These are phyloP conservation scores for Seira sanloemensis DNA, from an alignment of 2,888 invertebrate species.

Conservation along the genomic window DNA sequence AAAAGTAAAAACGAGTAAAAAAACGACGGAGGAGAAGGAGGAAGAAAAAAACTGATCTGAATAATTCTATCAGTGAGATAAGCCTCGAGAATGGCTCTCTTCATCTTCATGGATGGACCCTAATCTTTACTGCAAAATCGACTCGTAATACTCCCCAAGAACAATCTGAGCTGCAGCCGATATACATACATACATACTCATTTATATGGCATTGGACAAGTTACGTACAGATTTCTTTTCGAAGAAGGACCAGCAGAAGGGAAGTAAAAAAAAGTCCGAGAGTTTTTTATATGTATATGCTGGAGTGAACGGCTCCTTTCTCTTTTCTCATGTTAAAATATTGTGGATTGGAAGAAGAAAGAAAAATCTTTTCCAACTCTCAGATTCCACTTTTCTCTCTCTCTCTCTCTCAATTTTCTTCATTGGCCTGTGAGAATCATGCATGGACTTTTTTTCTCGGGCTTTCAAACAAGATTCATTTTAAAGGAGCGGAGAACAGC, in stretches of 20 bases:
- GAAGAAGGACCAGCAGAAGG: too few relatives aligned
- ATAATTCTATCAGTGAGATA: conserved; percentile 74
- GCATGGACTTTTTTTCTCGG: conserved; percentile 22
- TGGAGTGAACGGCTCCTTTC: conserved; percentile 17
- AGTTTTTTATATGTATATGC: conserved; percentile 38
- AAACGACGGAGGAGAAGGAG: neutral
- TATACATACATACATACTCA: conserved; percentile 10
- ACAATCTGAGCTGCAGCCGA: conserved; percentile 67
- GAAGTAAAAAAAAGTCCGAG: too few relatives aligned
- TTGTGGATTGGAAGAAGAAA: neutral
- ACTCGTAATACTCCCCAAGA: conserved; percentile 73
- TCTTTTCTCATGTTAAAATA: neutral
- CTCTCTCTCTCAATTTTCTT: neutral
- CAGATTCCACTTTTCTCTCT: conserved; percentile 7
- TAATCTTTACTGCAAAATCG: conserved; percentile 74
- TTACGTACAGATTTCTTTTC: too few relatives aligned
- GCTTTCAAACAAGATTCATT: conserved; percentile 58
- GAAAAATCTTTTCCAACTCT: neutral
- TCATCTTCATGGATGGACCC: conserved; percentile 74
- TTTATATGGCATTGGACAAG: neutral
- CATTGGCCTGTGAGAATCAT: neutral
- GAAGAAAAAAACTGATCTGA: conserved; percentile 72
- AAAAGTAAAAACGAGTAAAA: conserved; percentile 25
- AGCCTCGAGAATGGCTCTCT: conserved; percentile 73
- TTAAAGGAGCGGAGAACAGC: conserved; percentile 61